Percentiles rank a stretch among this genome's conserved stretches.
Conservation (phyloP, 2,888 invertebrate species). For the Netelia inedita region DNA sequence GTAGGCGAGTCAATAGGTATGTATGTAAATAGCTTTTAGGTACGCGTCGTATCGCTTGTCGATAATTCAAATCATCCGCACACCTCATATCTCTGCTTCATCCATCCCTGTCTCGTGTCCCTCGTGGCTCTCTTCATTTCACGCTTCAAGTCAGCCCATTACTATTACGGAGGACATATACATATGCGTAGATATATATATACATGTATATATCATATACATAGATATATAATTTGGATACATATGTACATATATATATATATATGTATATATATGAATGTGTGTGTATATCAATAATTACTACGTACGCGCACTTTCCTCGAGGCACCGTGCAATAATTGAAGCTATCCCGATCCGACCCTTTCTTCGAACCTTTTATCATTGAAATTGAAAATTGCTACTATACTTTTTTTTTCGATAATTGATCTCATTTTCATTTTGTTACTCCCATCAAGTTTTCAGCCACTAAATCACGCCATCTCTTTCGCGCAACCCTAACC, state of each 20-base stretch:
- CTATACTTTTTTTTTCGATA: conserved; percentile 56
- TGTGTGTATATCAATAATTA: conserved; percentile 34
- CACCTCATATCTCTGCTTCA: conserved; percentile 8
- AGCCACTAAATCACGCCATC: neutral
- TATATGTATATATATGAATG: conserved; percentile 11
- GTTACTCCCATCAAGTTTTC: conserved; percentile 13
- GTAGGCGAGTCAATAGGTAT: conserved; percentile 80
- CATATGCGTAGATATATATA: conserved; percentile 10
- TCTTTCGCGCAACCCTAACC: neutral
- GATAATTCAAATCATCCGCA: conserved; percentile 74
- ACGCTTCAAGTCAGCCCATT: conserved; percentile 47
- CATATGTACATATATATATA: conserved; percentile 1
- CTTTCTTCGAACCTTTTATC: conserved; percentile 53
- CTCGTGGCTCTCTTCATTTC: conserved; percentile 48
- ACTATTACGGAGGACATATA: conserved; percentile 21
- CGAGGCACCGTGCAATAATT: conserved; percentile 64
- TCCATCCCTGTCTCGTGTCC: neutral
- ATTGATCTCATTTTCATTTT: conserved; percentile 61
- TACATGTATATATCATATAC: neutral
- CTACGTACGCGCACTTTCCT: conserved; percentile 37
- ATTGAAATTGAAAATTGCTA: conserved; percentile 65
- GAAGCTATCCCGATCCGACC: conserved; percentile 63
- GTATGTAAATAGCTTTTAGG: conserved; percentile 77
- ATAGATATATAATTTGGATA: too few relatives aligned
- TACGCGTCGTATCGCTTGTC: conserved; percentile 75